A percentile compares a stretch with the other conserved stretches of the same genome.
phyloP scores from a whole-genome alignment of 2,797 vertebrate genomes.

The Ficedula albicollis region DNA sequence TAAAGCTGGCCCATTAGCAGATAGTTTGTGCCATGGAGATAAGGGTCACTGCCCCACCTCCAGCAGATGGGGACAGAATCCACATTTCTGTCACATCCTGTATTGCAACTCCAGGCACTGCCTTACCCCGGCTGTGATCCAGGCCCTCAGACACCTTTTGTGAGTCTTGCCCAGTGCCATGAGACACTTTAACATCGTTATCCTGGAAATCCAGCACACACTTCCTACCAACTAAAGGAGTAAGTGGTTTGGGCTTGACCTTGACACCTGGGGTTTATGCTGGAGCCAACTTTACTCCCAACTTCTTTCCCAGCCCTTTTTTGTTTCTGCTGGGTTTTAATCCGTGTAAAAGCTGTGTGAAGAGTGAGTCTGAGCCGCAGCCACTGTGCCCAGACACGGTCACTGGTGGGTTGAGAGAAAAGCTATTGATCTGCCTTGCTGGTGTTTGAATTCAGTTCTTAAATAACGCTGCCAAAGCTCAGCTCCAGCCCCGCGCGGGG shows the following conservation, averaged over 20 bases:
- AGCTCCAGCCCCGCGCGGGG: rapidly evolving
- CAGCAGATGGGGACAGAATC: too few relatives aligned
- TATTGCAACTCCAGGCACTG: too few relatives aligned
- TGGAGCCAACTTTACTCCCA: background rate
- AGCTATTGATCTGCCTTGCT: slow-evolving; percentile 28
- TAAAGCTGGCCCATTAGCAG: too few relatives aligned
- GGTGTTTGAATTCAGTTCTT: background rate
- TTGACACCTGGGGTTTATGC: background rate
- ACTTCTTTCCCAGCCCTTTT: background rate
- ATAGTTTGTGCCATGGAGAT: too few relatives aligned
- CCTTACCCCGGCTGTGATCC: rapidly evolving
- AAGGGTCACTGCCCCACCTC: too few relatives aligned
- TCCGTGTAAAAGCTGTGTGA: background rate
- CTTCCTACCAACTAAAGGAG: background rate
- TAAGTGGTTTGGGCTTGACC: background rate
- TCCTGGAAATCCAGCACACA: background rate
- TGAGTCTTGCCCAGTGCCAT: rapidly evolving
- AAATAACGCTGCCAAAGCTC: background rate
- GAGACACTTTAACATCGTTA: background rate
- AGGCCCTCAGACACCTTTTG: rapidly evolving
- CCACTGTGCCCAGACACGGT: background rate
- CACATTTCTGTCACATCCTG: too few relatives aligned
- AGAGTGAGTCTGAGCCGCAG: background rate
- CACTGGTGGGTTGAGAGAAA: background rate
- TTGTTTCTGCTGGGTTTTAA: background rate